Base-by-base conservation (phyloP, 1,140 invertebrate species). In the Drosophila cardini region DNA sequence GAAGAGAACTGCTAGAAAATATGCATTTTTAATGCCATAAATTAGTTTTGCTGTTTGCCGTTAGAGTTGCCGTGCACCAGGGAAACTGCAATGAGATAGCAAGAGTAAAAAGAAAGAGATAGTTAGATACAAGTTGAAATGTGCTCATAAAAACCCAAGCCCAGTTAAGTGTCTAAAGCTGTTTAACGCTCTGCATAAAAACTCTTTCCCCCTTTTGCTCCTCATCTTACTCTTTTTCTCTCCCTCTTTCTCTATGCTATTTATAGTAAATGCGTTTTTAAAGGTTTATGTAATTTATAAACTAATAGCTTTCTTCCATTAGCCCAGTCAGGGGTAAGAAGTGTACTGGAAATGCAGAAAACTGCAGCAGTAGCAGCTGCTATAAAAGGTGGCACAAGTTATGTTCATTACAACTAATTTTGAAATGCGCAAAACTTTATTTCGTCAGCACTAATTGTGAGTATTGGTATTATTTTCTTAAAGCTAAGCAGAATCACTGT, bases 21-120 rank as follows among this genome's bases (percentile, higher is more conserved):
- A 89, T 87, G 76, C 84, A 89, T 89, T 89, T 89, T 87, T 87
- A 89, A 87, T 87, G 83, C 84, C 76, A 87, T 87, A 87, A 89
- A 83, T 87, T 89, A 87, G 84, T 89, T 87, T 87, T 83, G 76
- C 84, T 76, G 72, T 84, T 83, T 84, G 40, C 48, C 34, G 45
- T 73, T 60, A 30, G 61, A 21, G 45, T 50, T 61, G 67, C 46
- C 42, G 56, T 62, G 62, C 71, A 76, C 71, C 52, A 68, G 45
- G 46, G 50, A 48, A 86, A 43, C 71, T 73, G 70, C 70, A 84
- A 76, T 38, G 15, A 62, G 15, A 70, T 30, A 40, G 53, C 73
- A 21, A 26, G 30, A 42, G 58, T 32, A 43, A 58, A 26, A 46
- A 64, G 26, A 46, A 18, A 38, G 65, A 60, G 32, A 34, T 26